phyloP scores from a whole-genome alignment of 2,113 vertebrate species.

The Mesitornis unicolor region DNA sequence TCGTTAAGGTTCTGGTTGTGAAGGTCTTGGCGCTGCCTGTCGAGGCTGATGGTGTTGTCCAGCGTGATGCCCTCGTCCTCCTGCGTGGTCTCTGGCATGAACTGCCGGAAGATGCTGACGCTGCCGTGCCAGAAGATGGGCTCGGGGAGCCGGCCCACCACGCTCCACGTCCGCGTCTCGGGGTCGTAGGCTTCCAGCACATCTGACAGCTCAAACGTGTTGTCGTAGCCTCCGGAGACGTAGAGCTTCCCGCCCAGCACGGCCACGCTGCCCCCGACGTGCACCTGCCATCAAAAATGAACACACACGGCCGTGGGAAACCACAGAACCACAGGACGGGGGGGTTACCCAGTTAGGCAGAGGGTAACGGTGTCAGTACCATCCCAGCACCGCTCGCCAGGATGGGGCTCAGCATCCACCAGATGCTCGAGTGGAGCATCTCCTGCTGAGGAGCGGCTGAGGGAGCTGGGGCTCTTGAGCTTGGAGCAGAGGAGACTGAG shows the following conservation, averaged over 20 bases:
- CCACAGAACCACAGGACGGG: no score
- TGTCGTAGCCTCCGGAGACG: constrained; percentile 95
- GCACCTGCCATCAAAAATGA: constrained; percentile 75
- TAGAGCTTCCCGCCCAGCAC: constrained; percentile 89
- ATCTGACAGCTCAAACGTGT: constrained; percentile 92
- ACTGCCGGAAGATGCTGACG: constrained; percentile 98
- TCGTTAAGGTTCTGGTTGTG: constrained; percentile 80
- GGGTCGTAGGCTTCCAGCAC: constrained; percentile 92
- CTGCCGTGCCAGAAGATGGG: constrained; percentile 98
- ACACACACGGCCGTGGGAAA: no score
- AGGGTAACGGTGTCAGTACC: rapidly evolving
- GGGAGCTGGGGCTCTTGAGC: no score
- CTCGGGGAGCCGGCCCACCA: constrained; percentile 87
- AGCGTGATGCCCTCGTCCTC: constrained; percentile 70
- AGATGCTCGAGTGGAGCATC: no score
- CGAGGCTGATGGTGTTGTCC: constrained; percentile 78
- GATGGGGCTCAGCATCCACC: rapidly evolving
- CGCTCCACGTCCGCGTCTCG: constrained; percentile 74
- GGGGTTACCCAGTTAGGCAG: background rate
- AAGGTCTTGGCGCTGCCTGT: constrained; percentile 71
- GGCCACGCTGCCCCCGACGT: constrained; percentile 91
- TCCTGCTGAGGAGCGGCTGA: no score
- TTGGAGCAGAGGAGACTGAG: no score
- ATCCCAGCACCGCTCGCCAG: no score
- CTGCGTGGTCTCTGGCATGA: constrained; percentile 87